A percentile compares a stretch with the other conserved stretches of the same genome.
Evolutionary conservation across 2,797 vertebrate species (phyloP).

Genomic region (Micrastur ruficollis): DNA sequence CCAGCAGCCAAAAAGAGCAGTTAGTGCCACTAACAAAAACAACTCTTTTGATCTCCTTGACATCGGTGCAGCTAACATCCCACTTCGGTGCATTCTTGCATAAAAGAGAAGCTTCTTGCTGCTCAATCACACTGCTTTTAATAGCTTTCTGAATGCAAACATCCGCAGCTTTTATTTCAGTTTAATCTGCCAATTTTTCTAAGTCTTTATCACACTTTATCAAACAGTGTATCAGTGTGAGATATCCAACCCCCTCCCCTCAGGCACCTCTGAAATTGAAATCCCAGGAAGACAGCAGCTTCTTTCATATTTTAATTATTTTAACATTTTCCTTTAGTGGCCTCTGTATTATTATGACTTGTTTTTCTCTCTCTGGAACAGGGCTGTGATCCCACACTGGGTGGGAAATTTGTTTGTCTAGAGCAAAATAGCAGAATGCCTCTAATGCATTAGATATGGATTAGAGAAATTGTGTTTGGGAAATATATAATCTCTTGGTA

Average conservation of each 20-base stretch:
- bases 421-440: slow-evolving; percentile 42
- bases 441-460: slow-evolving; percentile 45
- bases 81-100: neutral
- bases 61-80: slow-evolving; percentile 11
- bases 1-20: slow-evolving; percentile 31
- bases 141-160: slow-evolving; percentile 50
- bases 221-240: slow-evolving; percentile 72
- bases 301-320: slow-evolving; percentile 76
- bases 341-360: slow-evolving; percentile 67
- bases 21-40: slow-evolving; percentile 4
- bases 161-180: slow-evolving; percentile 62
- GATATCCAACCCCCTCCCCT: slow-evolving; percentile 63
- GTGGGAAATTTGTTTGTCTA: slow-evolving; percentile 62
- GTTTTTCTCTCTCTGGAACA: slow-evolving; percentile 55
- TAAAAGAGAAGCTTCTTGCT: slow-evolving; percentile 53
- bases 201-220: slow-evolving; percentile 76
- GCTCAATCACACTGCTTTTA: slow-evolving; percentile 49
- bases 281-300: slow-evolving; percentile 56
- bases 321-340: slow-evolving; percentile 68
- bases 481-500: slow-evolving; percentile 58
- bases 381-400: slow-evolving; percentile 35
- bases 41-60: slow-evolving; percentile 23
- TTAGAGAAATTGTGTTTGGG: slow-evolving; percentile 44
- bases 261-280: slow-evolving; percentile 69
- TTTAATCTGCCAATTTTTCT: slow-evolving; percentile 70